A percentile compares a stretch with the other conserved stretches of the same genome.
Conservation (phyloP, 2,113 vertebrate genomes). For the Notechis scutatus region DNA sequence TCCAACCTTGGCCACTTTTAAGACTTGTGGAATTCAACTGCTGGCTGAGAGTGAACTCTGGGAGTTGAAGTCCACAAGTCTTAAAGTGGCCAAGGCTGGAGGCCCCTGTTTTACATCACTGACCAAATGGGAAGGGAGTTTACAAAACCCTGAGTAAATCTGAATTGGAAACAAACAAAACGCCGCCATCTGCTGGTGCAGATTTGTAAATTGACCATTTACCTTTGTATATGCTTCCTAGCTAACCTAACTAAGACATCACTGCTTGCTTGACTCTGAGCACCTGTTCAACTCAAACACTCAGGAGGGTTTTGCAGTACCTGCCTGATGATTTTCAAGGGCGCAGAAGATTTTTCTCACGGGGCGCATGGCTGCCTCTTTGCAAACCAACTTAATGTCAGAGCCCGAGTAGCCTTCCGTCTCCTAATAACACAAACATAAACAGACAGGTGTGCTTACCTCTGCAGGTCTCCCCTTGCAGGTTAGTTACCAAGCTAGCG, state of each 20-base stretch:
- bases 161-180: neutral
- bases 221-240: too few species aligned
- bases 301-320: conserved; percentile 55
- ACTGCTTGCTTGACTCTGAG: too few species aligned
- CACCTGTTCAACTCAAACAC: neutral
- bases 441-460: neutral
- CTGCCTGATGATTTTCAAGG: conserved; percentile 81
- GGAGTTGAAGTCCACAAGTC: too few species aligned
- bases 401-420: conserved; percentile 92
- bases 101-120: neutral
- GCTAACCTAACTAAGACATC: neutral
- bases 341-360: conserved; percentile 88
- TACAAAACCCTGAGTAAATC: neutral
- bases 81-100: too few species aligned
- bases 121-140: neutral
- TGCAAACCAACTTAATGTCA: conserved; percentile 90
- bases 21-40: too few species aligned
- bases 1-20: too few species aligned
- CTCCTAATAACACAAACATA: conserved; percentile 65
- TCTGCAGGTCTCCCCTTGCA: neutral
- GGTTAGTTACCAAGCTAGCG: fast-evolving
- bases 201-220: neutral
- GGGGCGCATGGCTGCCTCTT: conserved; percentile 94
- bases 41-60: too few species aligned
- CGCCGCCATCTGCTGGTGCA: conserved; percentile 67